Percentiles rank a stretch among this genome's conserved stretches.
Conservation (phyloP, 53 echinoderm and acorn worm species). For the Paracentrotus lividus region DNA sequence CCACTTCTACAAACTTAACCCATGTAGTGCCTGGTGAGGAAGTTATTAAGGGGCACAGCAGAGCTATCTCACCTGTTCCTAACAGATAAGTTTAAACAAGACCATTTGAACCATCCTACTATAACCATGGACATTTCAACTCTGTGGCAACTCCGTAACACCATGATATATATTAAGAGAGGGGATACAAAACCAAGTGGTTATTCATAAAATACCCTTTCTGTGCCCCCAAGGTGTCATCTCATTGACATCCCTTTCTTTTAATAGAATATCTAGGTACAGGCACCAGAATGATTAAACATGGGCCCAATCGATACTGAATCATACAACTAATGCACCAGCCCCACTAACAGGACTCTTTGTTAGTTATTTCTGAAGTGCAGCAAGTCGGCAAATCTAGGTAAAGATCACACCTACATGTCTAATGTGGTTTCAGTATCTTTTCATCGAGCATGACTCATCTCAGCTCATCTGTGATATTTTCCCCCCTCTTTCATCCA, state of each 20-base stretch:
- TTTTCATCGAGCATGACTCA: conserved; percentile 30
- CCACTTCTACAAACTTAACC: no score
- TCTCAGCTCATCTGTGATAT: not conserved
- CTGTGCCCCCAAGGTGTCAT: not conserved
- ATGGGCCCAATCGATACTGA: conserved; percentile 13
- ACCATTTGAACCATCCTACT: no score
- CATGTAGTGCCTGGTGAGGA: no score
- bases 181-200: not conserved
- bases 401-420: conserved; percentile 29
- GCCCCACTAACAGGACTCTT: not conserved
- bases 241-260: conserved; percentile 38
- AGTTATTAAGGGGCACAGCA: no score
- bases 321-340: no score
- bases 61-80: no score
- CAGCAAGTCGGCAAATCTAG: conserved; percentile 2
- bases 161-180: no score
- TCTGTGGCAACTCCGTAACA: no score
- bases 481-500: not conserved
- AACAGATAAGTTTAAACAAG: no score
- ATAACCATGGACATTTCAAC: no score
- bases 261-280: conserved; percentile 55
- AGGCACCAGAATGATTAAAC: not conserved
- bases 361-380: not conserved
- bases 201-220: not conserved
- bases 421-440: not conserved